Conservation (phyloP, 2,888 invertebrate genomes). For the Drosophila greeni region DNA sequence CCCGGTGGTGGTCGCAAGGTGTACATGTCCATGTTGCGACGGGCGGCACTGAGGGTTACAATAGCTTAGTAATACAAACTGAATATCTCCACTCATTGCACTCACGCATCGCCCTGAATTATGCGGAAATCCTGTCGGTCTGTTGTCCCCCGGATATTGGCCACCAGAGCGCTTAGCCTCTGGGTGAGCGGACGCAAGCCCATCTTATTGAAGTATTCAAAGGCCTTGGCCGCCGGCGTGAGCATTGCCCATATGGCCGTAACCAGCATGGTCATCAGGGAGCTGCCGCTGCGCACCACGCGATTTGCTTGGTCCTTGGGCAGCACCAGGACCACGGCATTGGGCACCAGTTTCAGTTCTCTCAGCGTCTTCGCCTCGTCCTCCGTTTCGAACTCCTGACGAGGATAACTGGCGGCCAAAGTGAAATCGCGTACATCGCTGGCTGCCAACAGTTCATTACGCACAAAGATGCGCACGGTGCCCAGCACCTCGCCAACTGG, state of each 20-base stretch:
- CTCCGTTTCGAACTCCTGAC: conserved; percentile 89
- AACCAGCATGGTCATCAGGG: conserved; percentile 72
- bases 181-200: conserved; percentile 48
- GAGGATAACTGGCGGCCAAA: conserved; percentile 95
- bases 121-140: not conserved
- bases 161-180: conserved; percentile 37
- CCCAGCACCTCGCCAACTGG: conserved; percentile 92
- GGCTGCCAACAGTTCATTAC: conserved; percentile 45
- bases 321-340: conserved; percentile 58
- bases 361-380: conserved; percentile 94
- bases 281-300: conserved; percentile 58
- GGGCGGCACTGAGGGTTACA: conserved; percentile 60
- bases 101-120: conserved; percentile 63
- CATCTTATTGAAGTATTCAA: conserved; percentile 71
- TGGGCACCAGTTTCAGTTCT: conserved; percentile 89
- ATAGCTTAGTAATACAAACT: not conserved
- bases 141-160: conserved; percentile 40
- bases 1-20: conserved; percentile 48
- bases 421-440: conserved; percentile 81
- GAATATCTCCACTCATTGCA: not conserved
- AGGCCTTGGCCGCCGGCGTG: conserved; percentile 73
- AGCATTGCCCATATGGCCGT: conserved; percentile 76
- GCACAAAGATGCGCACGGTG: conserved; percentile 92
- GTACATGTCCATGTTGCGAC: conserved; percentile 75
- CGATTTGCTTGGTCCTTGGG: conserved; percentile 38